phyloP scores from a whole-genome alignment of 2,888 invertebrate genomes.

The Pyrgus malvae region DNA sequence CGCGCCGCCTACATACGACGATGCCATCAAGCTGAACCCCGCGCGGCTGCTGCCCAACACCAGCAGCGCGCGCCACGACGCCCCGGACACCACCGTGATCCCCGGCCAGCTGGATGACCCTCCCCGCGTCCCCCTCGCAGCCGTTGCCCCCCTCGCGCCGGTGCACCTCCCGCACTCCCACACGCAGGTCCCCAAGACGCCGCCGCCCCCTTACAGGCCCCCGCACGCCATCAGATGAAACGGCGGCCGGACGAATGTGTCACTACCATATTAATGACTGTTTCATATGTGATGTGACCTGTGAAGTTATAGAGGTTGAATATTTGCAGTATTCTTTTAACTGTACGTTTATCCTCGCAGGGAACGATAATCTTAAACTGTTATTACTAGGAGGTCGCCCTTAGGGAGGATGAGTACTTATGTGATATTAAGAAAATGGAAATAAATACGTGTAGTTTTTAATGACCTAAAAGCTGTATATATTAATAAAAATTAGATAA shows the following conservation, averaged over 20 bases:
- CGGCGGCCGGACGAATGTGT: constrained; percentile 47
- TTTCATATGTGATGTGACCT: constrained; percentile 72
- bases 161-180: constrained; percentile 55
- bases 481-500: constrained; percentile 45
- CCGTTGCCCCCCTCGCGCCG: constrained; percentile 46
- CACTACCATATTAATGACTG: constrained; percentile 63
- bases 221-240: constrained; percentile 78
- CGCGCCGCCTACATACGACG: constrained; percentile 87
- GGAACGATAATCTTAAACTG: constrained; percentile 54
- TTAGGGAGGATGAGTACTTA: constrained; percentile 72
- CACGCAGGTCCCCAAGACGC: constrained; percentile 67
- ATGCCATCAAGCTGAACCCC: constrained; percentile 87
- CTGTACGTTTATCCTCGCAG: constrained; percentile 60
- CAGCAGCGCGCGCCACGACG: constrained; percentile 55
- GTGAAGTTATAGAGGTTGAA: constrained; percentile 45
- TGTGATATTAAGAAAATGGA: constrained; percentile 75
- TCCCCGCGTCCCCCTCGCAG: constrained; percentile 27
- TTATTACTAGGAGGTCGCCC: constrained; percentile 52
- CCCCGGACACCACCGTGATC: constrained; percentile 48
- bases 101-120: constrained; percentile 52
- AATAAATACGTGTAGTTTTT: constrained; percentile 57
- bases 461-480: constrained; percentile 62
- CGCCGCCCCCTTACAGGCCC: constrained; percentile 76
- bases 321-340: constrained; percentile 65
- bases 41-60: constrained; percentile 74